A percentile compares a stretch with the other conserved stretches of the same genome.
These are phyloP conservation scores for Epinephelus moara DNA, from an alignment of 2,113 vertebrate genomes.

Conservation along the genomic window DNA sequence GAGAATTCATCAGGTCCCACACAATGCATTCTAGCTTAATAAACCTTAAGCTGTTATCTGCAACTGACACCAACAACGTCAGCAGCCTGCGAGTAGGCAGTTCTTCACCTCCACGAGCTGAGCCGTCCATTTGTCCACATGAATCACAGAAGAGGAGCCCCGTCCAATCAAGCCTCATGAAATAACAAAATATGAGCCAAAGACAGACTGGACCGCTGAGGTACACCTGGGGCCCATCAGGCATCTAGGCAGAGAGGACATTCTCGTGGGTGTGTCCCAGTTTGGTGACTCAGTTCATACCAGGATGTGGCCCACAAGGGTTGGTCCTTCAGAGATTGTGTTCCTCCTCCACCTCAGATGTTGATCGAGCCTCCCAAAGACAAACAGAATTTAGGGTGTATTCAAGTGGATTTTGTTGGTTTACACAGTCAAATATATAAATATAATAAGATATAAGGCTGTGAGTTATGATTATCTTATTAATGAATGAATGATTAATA, in stretches of 20 bases:
- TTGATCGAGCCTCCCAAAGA: neutral
- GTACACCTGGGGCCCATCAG: neutral
- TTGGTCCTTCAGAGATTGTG: neutral
- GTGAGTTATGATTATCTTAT: no score
- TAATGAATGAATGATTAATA: no score
- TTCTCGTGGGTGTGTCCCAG: neutral
- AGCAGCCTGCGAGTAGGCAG: constrained; percentile 3
- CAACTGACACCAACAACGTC: neutral
- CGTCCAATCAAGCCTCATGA: constrained; percentile 1
- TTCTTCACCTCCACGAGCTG: neutral
- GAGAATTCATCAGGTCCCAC: neutral
- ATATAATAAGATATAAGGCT: neutral
- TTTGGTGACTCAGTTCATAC: neutral
- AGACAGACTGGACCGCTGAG: neutral
- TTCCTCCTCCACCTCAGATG: neutral
- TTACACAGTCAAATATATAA: neutral
- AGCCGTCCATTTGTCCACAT: neutral
- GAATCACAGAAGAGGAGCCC: neutral
- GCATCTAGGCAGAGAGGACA: neutral
- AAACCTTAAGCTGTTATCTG: neutral
- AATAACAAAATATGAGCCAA: constrained; percentile 7
- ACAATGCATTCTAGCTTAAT: neutral
- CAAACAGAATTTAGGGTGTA: neutral
- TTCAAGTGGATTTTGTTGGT: neutral
- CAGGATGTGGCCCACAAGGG: neutral